phyloP scores from a whole-genome alignment of 2,797 vertebrate genomes.

The Myoxocephalus aenaeus region DNA sequence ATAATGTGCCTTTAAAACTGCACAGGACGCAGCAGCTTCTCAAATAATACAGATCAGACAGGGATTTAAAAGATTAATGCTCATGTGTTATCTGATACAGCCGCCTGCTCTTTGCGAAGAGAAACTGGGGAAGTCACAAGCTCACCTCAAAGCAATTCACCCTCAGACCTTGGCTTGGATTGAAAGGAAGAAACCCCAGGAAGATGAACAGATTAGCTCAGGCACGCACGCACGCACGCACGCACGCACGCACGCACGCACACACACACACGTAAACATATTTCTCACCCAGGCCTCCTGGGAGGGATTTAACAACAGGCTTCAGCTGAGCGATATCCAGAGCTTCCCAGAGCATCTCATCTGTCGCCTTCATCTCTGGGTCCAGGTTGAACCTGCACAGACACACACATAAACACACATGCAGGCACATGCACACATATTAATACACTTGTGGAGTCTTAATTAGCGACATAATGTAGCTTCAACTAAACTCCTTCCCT shows the following conservation, averaged over 20 bases:
- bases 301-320: slow-evolving; percentile 93
- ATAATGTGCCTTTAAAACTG: background rate
- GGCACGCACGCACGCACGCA: no score
- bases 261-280: background rate
- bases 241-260: background rate
- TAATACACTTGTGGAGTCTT: background rate
- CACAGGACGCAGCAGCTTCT: background rate
- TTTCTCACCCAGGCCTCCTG: slow-evolving; percentile 94
- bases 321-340: slow-evolving; percentile 98
- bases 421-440: slow-evolving; percentile 20
- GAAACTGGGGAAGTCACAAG: background rate
- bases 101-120: slow-evolving; percentile 1
- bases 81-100: slow-evolving; percentile 40
- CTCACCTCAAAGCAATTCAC: background rate
- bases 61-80: slow-evolving; percentile 46
- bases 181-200: background rate
- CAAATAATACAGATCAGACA: background rate
- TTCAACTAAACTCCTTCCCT: background rate
- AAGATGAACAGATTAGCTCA: background rate
- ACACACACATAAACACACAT: slow-evolving; percentile 25
- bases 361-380: slow-evolving; percentile 95
- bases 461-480: background rate
- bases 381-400: slow-evolving; percentile 94
- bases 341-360: slow-evolving; percentile 97
- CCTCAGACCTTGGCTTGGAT: background rate